Base-by-base conservation (phyloP, 2,888 invertebrate genomes). In the Smittia sp. region DNA sequence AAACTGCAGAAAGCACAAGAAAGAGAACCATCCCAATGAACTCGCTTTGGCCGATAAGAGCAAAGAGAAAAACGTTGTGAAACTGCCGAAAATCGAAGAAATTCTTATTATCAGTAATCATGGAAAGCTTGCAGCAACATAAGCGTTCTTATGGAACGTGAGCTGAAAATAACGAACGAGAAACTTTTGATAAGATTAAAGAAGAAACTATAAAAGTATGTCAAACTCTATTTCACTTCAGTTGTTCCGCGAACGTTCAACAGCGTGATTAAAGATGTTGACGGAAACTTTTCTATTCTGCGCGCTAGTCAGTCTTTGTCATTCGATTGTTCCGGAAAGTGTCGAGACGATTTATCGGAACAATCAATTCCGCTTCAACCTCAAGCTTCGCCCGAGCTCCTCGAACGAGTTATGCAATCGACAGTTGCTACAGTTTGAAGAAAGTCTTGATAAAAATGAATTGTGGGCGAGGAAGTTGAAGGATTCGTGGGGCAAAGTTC, bases 401-500 rank as follows among this genome's bases (percentile, higher is more conserved):
- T 58, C 58, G 18, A 46, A n/a, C 4, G 15, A 2, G 15, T 15
- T 46, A n/a, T 46, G 46, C 11, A 46, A 46, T n/a, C 2, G n/a
- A 24, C 69, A 69, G 20, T 18, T 69, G n/a, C 22, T 20, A 1
- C 54, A 62, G 1, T 46, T 73, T 63, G 24, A 62, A 7, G 22
- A 63, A 24, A 39, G 22, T 41, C 41, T 38, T 22, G n/a, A 73
- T 63, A 15, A 63, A 22, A 20, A 41, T 15, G 22, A 9, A 7
- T 9, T 62, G 3, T 73, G 72, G 72, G 72, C 72, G 11, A 22
- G 9, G 39, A 22, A 22, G 4, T 18, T 73, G 39, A 32, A 11
- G n/a, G 85, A 85, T 76, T 78, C 84, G 52, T 82, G 82, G 78
- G 83, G 83, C 13, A 84, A 84, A 75, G 54, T 82, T 25, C 9